These are phyloP conservation scores for Perizoma flavofasciatum DNA, from an alignment of 2,888 invertebrate species.

Conservation along the genomic window DNA sequence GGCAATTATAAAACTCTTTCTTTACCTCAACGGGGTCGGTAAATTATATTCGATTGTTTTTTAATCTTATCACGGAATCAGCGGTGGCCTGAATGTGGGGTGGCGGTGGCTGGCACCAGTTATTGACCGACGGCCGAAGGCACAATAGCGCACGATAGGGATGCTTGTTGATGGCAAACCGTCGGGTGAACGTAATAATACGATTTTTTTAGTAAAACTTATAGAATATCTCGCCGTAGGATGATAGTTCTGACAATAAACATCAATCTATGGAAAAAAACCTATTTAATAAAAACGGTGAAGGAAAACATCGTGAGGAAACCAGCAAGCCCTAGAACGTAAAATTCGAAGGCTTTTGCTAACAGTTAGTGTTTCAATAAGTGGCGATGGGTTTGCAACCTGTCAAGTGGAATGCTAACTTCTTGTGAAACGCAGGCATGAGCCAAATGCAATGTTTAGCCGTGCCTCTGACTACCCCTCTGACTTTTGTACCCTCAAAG, in stretches of 20 bases:
- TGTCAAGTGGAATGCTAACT: too few relatives aligned
- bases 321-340: too few relatives aligned
- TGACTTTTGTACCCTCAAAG: too few relatives aligned
- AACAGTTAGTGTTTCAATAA: too few relatives aligned
- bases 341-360: too few relatives aligned
- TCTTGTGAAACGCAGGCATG: too few relatives aligned
- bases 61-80: slow-evolving; percentile 69
- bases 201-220: neutral
- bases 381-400: too few relatives aligned
- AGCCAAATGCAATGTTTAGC: too few relatives aligned
- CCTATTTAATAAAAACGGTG: too few relatives aligned
- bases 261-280: too few relatives aligned
- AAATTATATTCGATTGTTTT: slow-evolving; percentile 54
- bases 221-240: neutral
- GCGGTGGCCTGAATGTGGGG: slow-evolving; percentile 57
- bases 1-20: slow-evolving; percentile 40
- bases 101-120: slow-evolving; percentile 68
- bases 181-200: neutral
- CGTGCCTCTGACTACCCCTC: too few relatives aligned
- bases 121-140: slow-evolving; percentile 68
- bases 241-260: neutral
- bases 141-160: slow-evolving; percentile 26
- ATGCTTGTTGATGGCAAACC: slow-evolving; percentile 21
- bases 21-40: slow-evolving; percentile 34
- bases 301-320: too few relatives aligned